phyloP scores from a whole-genome alignment of 92 coral and sea anemone species.

The Umimayanthus kanabou region DNA sequence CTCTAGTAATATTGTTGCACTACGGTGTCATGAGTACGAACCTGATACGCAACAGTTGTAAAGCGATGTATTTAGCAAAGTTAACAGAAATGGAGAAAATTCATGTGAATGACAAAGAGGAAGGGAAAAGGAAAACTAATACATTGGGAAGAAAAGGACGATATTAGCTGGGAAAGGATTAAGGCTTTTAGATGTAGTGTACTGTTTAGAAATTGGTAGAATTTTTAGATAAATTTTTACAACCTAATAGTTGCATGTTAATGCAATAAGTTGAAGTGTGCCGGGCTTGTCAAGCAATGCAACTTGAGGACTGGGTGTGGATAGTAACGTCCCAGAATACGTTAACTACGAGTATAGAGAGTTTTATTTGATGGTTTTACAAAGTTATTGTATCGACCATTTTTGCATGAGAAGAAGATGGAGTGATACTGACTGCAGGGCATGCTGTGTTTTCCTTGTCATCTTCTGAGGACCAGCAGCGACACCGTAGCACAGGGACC shows the following conservation, averaged over 20 bases:
- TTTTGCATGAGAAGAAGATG: not conserved
- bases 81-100: not conserved
- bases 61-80: not conserved
- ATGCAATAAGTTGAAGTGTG: constrained; percentile 26
- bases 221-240: too few relatives aligned
- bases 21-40: not conserved
- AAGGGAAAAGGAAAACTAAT: too few relatives aligned
- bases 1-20: not conserved
- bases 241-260: too few relatives aligned
- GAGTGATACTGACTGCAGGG: not conserved
- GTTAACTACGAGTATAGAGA: not conserved
- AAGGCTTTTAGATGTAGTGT: too few relatives aligned
- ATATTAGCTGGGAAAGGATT: too few relatives aligned
- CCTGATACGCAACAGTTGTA: not conserved
- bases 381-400: not conserved
- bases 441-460: too few relatives aligned
- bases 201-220: not conserved
- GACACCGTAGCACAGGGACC: not conserved
- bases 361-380: too few relatives aligned
- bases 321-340: not conserved
- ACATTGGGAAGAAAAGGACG: not conserved
- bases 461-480: not conserved
- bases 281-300: not conserved
- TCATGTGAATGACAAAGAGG: too few relatives aligned
- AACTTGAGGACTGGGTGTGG: not conserved